Evolutionary conservation across 1,140 invertebrate species (phyloP), one percentile per base, ranked within the genome.

Genomic region (Catajapyx aquilonaris): DNA sequence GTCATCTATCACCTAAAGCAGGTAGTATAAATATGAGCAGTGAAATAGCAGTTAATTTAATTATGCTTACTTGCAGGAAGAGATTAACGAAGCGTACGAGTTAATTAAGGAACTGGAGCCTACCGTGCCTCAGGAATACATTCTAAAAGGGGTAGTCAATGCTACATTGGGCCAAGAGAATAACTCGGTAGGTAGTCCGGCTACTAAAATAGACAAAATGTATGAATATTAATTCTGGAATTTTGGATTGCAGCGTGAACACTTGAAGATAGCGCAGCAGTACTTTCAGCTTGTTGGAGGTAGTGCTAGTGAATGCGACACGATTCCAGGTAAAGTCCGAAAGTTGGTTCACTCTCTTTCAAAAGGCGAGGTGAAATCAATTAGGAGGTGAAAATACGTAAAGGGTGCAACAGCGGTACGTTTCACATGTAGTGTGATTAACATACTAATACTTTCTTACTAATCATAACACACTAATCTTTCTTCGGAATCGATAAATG

Each of bases 241-340:
- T 43, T 1, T 9, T 36, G 21, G n/a, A 5, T 20, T 20, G 37
- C 52, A 94, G 86, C 69, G 77, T 43, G 91, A 97, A 46, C 78
- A 91, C 50, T 64, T 96, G 35, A 93, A 95, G 62, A 71, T 76
- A 9, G 91, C 93, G 0, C 86, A 96, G 48, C 85, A 96, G 55
- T 96, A 86, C 56, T 93, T 95, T 48, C 88, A 95, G 56, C 55
- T 93, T 33, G 90, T 98, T 18, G 94, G 93, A 31, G 86, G 85
- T 44, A 94, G 85, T 20, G 80, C 81, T 2, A 88, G 84, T 33
- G 93, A 97, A 64, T 91, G 88, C 55, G 90, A 93, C 61, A 88
- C 81, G 10, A 86, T 85, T 50, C 81, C 77, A 2, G n/a, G n/a
- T n/a, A n/a, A n/a, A n/a, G n/a, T n/a, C n/a, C n/a, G n/a, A n/a